Percentiles rank a stretch among this genome's conserved stretches.
These are phyloP conservation scores for Autographa pulchrina DNA, from an alignment of 2,888 invertebrate species.

Conservation along the genomic window DNA sequence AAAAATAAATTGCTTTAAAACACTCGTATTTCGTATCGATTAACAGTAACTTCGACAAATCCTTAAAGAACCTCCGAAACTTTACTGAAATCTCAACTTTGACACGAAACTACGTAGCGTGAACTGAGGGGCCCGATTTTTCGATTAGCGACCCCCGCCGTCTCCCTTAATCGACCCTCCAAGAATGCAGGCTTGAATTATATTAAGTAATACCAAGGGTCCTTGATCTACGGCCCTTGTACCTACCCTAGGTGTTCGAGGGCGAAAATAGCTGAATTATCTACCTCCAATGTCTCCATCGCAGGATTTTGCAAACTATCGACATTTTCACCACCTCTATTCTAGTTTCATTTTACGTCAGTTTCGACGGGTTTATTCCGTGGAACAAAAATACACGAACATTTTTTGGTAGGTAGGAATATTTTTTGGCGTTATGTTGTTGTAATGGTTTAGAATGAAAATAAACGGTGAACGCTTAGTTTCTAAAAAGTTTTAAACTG, in stretches of 20 bases:
- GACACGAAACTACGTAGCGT: conserved; percentile 24
- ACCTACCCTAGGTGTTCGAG: conserved; percentile 21
- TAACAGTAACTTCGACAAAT: conserved; percentile 13
- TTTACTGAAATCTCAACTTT: conserved; percentile 45
- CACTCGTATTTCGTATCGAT: conserved; percentile 17
- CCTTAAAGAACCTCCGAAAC: conserved; percentile 22
- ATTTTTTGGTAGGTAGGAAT: neutral
- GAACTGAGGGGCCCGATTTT: conserved; percentile 53
- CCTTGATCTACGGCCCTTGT: conserved; percentile 60
- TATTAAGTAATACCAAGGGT: conserved; percentile 76
- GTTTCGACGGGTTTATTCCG: neutral
- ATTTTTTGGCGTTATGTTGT: neutral
- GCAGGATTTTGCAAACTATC: conserved; percentile 18
- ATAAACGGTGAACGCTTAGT: neutral
- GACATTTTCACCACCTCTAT: neutral
- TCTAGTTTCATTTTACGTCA: neutral
- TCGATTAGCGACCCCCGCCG: conserved; percentile 64
- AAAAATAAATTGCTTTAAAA: neutral
- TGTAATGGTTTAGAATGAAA: conserved; percentile 1
- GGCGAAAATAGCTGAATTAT: conserved; percentile 33
- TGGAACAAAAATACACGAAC: neutral
- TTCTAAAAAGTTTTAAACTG: neutral
- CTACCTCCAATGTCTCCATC: conserved; percentile 16
- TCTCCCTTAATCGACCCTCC: conserved; percentile 63
- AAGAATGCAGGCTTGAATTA: conserved; percentile 73